Percentiles rank a stretch among this genome's conserved stretches.
Conservation (phyloP, 1,140 invertebrate genomes). For the Drosophila arizonae region DNA sequence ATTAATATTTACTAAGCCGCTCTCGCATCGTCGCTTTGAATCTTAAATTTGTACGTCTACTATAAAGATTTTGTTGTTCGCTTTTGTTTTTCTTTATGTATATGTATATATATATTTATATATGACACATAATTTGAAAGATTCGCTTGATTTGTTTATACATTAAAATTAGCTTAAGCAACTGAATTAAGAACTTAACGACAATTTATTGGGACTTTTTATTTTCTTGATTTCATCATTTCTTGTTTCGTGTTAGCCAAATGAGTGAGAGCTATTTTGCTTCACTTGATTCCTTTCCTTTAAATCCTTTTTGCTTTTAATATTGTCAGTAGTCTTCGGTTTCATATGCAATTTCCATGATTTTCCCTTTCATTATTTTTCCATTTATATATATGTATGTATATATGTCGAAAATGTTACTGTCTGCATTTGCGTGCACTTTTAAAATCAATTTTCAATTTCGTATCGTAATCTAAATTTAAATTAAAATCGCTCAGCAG, state of each 20-base stretch:
- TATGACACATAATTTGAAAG: constrained; percentile 49
- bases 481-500: constrained; percentile 69
- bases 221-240: background rate
- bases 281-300: constrained; percentile 1
- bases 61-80: constrained; percentile 23
- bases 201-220: background rate
- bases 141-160: constrained; percentile 58
- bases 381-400: constrained; percentile 10
- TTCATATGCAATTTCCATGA: constrained; percentile 58
- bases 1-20: constrained; percentile 23
- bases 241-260: constrained; percentile 38
- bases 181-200: constrained; percentile 46
- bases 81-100: constrained; percentile 22
- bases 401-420: constrained; percentile 20
- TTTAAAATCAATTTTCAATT: constrained; percentile 56
- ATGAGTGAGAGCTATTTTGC: constrained; percentile 31
- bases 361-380: constrained; percentile 12
- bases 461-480: constrained; percentile 70
- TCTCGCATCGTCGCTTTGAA: constrained; percentile 10
- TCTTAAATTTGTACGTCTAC: constrained; percentile 76
- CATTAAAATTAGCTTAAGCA: constrained; percentile 69
- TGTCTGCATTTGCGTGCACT: constrained; percentile 43
- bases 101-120: constrained; percentile 24
- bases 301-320: constrained; percentile 53
- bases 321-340: constrained; percentile 78